phyloP scores from a whole-genome alignment of 2,888 invertebrate genomes.

The Drosophila mettleri region DNA sequence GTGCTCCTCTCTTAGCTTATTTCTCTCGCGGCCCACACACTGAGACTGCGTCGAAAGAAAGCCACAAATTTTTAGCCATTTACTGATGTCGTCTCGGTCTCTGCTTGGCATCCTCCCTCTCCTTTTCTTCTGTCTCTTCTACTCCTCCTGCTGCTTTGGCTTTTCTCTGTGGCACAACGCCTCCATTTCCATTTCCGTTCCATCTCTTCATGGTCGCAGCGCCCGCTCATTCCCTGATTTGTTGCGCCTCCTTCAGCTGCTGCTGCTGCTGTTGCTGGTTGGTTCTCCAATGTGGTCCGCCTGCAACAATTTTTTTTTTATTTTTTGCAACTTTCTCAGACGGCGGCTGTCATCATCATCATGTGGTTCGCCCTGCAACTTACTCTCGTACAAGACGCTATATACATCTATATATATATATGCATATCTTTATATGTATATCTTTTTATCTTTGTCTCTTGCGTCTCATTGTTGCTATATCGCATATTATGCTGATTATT shows the following conservation, averaged over 20 bases:
- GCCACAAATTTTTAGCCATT: conserved; percentile 67
- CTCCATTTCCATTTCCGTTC: conserved; percentile 47
- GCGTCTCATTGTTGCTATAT: conserved; percentile 51
- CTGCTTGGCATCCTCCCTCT: conserved; percentile 19
- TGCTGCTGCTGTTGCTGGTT: conserved; percentile 6
- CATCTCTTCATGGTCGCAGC: conserved; percentile 12
- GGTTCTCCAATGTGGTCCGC: conserved; percentile 41
- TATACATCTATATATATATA: background rate
- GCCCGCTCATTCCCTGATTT: background rate
- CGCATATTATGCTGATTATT: conserved; percentile 76
- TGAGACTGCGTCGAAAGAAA: conserved; percentile 64
- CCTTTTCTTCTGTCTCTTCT: background rate
- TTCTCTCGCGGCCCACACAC: conserved; percentile 35
- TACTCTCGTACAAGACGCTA: conserved; percentile 4
- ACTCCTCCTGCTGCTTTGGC: background rate
- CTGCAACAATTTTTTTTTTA: conserved; percentile 44
- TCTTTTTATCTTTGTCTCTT: conserved; percentile 41
- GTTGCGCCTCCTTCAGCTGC: conserved; percentile 12
- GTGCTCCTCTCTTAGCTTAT: conserved; percentile 11
- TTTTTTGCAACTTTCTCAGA: conserved; percentile 66
- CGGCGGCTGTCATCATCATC: conserved; percentile 63
- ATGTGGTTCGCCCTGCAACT: conserved; percentile 25
- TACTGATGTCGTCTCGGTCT: conserved; percentile 56
- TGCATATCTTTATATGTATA: conserved; percentile 1
- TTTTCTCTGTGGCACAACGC: conserved; percentile 16